Conservation (phyloP, 2,113 vertebrate genomes). For the Zapus hudsonius region DNA sequence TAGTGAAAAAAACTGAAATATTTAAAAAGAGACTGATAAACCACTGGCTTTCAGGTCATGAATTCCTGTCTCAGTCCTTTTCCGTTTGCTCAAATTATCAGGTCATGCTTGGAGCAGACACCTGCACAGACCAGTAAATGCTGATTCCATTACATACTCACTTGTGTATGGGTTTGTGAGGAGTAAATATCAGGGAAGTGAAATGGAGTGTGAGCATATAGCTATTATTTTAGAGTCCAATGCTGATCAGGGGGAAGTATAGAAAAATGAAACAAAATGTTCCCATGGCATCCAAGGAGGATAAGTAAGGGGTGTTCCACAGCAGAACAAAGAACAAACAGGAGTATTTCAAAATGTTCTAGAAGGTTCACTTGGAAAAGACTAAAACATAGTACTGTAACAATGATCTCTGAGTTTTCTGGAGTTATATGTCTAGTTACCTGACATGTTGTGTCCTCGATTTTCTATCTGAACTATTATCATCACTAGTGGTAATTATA, state of each 20-base stretch:
- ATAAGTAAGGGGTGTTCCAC: background rate
- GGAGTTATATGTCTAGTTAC: background rate
- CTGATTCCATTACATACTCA: background rate
- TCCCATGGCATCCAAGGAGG: background rate
- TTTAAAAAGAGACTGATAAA: background rate
- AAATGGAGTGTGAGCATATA: background rate
- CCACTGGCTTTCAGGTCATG: background rate
- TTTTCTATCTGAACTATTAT: background rate
- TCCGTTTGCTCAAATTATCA: background rate
- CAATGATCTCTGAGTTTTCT: background rate
- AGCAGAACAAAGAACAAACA: background rate
- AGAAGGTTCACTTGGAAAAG: background rate
- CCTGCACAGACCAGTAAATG: background rate
- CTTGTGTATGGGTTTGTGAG: background rate
- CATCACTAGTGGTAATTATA: background rate
- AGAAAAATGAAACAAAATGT: background rate
- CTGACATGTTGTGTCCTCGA: background rate
- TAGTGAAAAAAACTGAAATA: background rate
- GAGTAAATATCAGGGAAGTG: background rate
- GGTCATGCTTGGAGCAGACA: background rate
- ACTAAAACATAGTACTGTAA: background rate
- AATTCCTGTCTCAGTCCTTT: accelerated
- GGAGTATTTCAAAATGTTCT: background rate
- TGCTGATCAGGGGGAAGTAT: background rate
- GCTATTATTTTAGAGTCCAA: background rate